A percentile compares a stretch with the other conserved stretches of the same genome.
These are phyloP conservation scores for Oceanites oceanicus DNA, from an alignment of 2,113 vertebrate genomes.

Conservation along the genomic window DNA sequence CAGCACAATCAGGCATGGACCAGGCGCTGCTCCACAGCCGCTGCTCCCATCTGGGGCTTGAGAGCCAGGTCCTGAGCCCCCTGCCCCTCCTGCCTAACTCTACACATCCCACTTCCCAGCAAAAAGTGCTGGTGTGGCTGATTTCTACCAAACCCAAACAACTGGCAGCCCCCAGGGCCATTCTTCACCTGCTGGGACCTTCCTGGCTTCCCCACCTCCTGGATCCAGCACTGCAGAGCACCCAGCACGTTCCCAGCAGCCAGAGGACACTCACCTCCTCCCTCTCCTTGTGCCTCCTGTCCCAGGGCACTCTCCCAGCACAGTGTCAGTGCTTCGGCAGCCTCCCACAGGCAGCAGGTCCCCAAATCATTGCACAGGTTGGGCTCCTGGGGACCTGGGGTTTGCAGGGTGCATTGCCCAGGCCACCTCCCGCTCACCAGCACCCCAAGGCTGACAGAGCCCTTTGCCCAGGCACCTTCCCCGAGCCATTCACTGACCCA, in stretches of 20 bases:
- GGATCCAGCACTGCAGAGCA: background rate
- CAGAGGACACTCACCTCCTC: background rate
- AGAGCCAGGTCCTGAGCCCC: background rate
- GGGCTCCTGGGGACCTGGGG: background rate
- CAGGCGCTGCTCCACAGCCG: background rate
- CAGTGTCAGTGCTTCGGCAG: background rate
- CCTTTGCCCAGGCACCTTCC: background rate
- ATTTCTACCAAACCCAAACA: background rate
- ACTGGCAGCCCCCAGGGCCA: background rate
- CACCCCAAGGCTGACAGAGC: background rate
- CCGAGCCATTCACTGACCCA: accelerated
- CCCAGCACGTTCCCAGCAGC: background rate
- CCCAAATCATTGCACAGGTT: accelerated
- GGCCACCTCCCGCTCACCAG: background rate
- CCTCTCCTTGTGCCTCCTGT: background rate
- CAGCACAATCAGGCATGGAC: background rate
- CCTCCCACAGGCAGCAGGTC: background rate
- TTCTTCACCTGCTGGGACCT: background rate
- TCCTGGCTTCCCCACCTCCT: background rate
- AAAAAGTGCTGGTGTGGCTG: background rate
- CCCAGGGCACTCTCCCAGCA: background rate
- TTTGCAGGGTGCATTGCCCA: background rate
- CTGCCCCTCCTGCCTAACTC: background rate
- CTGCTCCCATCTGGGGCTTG: background rate
- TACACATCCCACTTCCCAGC: background rate